Percentiles rank a stretch among this genome's conserved stretches.
Conservation (phyloP, 1,140 invertebrate genomes). For the Bombus superbus region DNA sequence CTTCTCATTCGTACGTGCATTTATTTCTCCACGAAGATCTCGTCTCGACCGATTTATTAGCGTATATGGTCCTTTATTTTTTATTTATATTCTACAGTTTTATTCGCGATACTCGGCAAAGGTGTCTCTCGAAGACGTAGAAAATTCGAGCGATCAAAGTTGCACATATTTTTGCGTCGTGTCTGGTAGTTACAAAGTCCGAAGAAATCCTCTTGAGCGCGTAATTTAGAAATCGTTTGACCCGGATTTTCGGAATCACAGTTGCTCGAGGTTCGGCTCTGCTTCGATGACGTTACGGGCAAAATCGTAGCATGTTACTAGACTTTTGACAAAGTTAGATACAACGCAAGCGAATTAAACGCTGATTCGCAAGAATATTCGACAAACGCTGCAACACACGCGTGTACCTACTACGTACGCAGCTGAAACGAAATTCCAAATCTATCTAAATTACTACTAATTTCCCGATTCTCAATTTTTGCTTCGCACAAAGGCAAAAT, state of each 20-base stretch:
- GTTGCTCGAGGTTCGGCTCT: background rate
- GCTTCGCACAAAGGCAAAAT: background rate
- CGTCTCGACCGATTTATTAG: background rate
- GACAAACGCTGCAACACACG: too few species aligned
- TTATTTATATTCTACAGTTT: background rate
- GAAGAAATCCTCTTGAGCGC: background rate
- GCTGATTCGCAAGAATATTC: background rate
- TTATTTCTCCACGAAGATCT: background rate
- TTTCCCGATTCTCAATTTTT: too few species aligned
- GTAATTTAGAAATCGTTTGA: background rate
- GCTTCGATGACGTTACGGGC: too few species aligned
- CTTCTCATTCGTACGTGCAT: background rate
- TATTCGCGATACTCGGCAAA: background rate
- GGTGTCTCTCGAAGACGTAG: background rate
- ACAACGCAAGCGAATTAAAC: background rate
- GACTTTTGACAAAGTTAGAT: background rate
- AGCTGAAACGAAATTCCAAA: too few species aligned
- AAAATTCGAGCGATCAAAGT: background rate
- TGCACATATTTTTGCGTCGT: accelerated
- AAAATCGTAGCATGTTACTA: background rate
- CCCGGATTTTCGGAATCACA: background rate
- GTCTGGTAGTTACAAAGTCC: accelerated
- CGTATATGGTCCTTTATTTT: background rate
- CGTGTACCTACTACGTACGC: too few species aligned
- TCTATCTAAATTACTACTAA: too few species aligned